A percentile compares a stretch with the other conserved stretches of the same genome.
Conservation (phyloP, 2,797 vertebrate genomes). For the Monodelphis domestica region DNA sequence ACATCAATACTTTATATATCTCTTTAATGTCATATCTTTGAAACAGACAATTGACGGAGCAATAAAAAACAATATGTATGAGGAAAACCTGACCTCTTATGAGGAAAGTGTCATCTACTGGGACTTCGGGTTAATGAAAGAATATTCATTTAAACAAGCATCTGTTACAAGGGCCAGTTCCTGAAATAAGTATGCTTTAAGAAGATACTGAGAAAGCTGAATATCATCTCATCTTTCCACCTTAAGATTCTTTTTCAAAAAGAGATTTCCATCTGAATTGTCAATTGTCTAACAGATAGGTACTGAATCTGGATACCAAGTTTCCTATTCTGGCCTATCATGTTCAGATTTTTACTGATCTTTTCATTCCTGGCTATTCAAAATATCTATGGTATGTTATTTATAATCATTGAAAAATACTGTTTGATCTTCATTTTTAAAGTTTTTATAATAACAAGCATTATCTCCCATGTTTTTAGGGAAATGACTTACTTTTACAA, state of each 20-base stretch:
- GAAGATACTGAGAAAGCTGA: slow-evolving; percentile 62
- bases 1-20: slow-evolving; percentile 56
- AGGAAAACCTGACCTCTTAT: slow-evolving; percentile 76
- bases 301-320: neutral
- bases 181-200: slow-evolving; percentile 74
- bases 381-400: neutral
- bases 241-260: slow-evolving; percentile 72
- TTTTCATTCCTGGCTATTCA: slow-evolving; percentile 27
- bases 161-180: slow-evolving; percentile 68
- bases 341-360: neutral
- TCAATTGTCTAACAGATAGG: slow-evolving; percentile 47
- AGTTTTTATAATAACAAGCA: slow-evolving; percentile 59
- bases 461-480: neutral
- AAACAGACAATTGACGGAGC: slow-evolving; percentile 69
- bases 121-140: slow-evolving; percentile 73
- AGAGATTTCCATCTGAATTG: slow-evolving; percentile 51
- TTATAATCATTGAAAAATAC: slow-evolving; percentile 47
- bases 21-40: slow-evolving; percentile 67
- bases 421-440: slow-evolving; percentile 62
- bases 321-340: neutral
- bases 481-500: neutral
- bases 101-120: slow-evolving; percentile 74
- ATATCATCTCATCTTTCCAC: slow-evolving; percentile 69
- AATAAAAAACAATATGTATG: slow-evolving; percentile 65
- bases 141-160: slow-evolving; percentile 82